Conservation (phyloP, 2,797 vertebrate genomes). For the Holocentrus rufus region DNA sequence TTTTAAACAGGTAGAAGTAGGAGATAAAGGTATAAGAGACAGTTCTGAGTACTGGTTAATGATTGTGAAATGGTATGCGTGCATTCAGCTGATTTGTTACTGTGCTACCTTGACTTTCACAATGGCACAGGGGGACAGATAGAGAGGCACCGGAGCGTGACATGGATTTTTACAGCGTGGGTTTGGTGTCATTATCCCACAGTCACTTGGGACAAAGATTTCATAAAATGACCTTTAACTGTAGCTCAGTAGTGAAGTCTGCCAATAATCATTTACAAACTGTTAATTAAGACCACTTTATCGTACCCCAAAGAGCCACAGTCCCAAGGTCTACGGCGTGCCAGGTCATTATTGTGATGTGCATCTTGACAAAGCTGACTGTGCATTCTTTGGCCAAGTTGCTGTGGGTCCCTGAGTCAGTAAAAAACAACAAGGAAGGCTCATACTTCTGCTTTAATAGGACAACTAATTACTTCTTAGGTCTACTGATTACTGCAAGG, state of each 20-base stretch:
- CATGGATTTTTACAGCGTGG: slow-evolving; percentile 6
- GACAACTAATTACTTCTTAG: slow-evolving; percentile 32
- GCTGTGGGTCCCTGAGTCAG: slow-evolving; percentile 37
- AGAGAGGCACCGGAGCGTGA: neutral
- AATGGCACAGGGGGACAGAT: too few relatives aligned
- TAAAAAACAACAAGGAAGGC: slow-evolving; percentile 10
- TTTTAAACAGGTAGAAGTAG: neutral
- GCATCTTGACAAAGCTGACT: slow-evolving; percentile 6
- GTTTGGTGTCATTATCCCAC: neutral
- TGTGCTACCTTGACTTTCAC: too few relatives aligned
- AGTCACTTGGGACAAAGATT: slow-evolving; percentile 21
- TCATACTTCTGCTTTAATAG: slow-evolving; percentile 11
- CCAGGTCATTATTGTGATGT: slow-evolving; percentile 12
- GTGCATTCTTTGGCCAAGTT: slow-evolving; percentile 28
- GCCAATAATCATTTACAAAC: slow-evolving; percentile 46
- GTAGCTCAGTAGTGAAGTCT: neutral
- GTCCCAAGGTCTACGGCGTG: slow-evolving; percentile 15
- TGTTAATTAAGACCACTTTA: slow-evolving; percentile 26
- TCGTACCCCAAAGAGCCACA: slow-evolving; percentile 21
- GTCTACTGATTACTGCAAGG: slow-evolving; percentile 22
- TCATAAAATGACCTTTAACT: slow-evolving; percentile 19
- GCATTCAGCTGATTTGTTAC: too few relatives aligned
- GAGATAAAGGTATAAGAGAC: too few relatives aligned
- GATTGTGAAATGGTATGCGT: too few relatives aligned
- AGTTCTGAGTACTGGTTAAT: too few relatives aligned